Evolutionary conservation across 2,797 vertebrate genomes (phyloP), one percentile per base, ranked within the genome.

Genomic region (Pitangus sulphuratus): DNA sequence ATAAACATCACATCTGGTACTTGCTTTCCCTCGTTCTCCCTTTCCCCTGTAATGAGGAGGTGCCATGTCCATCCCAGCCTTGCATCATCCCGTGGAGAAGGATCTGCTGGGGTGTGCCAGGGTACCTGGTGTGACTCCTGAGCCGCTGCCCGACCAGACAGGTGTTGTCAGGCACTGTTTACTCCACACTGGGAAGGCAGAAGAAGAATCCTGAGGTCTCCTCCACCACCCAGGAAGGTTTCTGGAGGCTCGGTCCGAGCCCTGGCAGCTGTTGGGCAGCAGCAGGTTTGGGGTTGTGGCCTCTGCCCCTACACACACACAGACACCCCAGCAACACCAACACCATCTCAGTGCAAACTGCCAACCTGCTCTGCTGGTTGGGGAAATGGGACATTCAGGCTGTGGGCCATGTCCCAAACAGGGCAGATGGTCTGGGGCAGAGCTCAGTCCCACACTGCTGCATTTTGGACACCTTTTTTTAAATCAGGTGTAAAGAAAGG

Each of bases 1-100:
- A 91, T 85, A 95, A 94, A 93, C 92, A 91, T 54, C 12, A 4
- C 84, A 91, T 78, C 72, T 88, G 92, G 87, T 42, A 16, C 85
- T 84, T 13, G 17, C 72, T 87, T 72, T 45, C 65, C 45, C 77
- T 51, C 44, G 14, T 53, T 48, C 61, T 64, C n/a, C 60, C 65
- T 35, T 61, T 72, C 62, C 12, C 62, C 1, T 51, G 28, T 6
- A 4, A 14, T 10, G 26, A 45, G 70, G 92, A 94, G 92, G 37
- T 48, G 25, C 33, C 4, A 0, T 30, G 77, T 53, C 8, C 75
- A 24, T 35, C 37, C 1, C 14, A 0, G n/a, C 2, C 2, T 8
- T 10, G 31, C 50, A 7, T 39, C 48, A 10, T 4, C 39, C 39
- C 2, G 0, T 15, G 5, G 30, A 16, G 80, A 6, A 16, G 1